Evolutionary conservation across 1,140 invertebrate genomes (phyloP).

Genomic region (Bursaphelenchus mucronatus): DNA sequence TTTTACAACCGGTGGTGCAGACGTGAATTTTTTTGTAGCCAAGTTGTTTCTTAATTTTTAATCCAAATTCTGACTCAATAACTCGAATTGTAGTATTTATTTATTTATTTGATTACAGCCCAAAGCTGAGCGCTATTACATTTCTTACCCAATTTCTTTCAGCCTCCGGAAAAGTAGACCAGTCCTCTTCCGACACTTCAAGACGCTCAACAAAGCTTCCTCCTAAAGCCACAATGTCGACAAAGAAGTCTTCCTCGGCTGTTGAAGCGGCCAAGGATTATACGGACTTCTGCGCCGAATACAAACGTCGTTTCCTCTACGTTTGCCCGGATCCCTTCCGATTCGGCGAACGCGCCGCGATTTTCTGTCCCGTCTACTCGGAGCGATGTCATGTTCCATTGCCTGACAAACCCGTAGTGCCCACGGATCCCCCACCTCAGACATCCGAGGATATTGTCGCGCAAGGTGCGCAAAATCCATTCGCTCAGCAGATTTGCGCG

Average conservation of each 20-base stretch:
- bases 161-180: not conserved
- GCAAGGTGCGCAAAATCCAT: constrained; percentile 29
- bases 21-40: too few relatives aligned
- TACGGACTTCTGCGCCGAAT: constrained; percentile 44
- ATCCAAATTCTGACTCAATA: too few relatives aligned
- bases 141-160: not conserved
- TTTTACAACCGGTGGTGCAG: too few relatives aligned
- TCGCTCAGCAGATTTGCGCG: constrained; percentile 20
- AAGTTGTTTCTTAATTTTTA: too few relatives aligned
- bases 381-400: constrained; percentile 47
- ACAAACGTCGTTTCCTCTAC: constrained; percentile 53
- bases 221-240: not conserved
- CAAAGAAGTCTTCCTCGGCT: constrained; percentile 5
- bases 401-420: constrained; percentile 40
- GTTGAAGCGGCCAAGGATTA: constrained; percentile 34
- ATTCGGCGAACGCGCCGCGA: constrained; percentile 45
- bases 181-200: constrained; percentile 12
- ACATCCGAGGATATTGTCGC: not conserved
- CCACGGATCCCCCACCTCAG: constrained; percentile 2
- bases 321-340: constrained; percentile 52
- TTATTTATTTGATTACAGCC: too few relatives aligned
- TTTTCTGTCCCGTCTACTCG: constrained; percentile 54
- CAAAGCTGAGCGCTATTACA: too few relatives aligned
- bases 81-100: too few relatives aligned
- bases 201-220: constrained; percentile 1